Evolutionary conservation across 1,140 invertebrate genomes (phyloP).

Genomic region (Notospermus geniculatus): DNA sequence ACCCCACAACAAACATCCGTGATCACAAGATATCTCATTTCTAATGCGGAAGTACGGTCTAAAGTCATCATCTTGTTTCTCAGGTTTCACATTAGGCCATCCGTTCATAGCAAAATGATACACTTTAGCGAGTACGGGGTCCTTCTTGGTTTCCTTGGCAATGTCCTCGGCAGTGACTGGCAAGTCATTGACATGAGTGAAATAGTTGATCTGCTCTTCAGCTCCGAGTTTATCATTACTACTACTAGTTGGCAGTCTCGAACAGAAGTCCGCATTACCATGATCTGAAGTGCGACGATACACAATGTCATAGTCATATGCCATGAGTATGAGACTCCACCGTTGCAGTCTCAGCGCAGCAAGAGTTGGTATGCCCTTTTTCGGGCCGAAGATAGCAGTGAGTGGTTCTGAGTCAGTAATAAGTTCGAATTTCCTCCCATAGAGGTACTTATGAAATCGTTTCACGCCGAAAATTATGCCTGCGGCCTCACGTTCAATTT

Average conservation of each 20-base stretch:
- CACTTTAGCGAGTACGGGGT: constrained; percentile 13
- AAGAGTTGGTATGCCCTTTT: constrained; percentile 40
- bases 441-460: constrained; percentile 54
- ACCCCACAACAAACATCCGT: too few relatives aligned
- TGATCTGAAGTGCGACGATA: constrained; percentile 22
- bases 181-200: constrained; percentile 14
- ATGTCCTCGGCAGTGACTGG: constrained; percentile 14
- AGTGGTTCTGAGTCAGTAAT: constrained; percentile 50
- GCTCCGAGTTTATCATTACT: neutral
- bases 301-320: constrained; percentile 31
- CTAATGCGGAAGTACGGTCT: too few relatives aligned
- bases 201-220: constrained; percentile 7
- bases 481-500: constrained; percentile 57
- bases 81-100: constrained; percentile 9
- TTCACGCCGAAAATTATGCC: constrained; percentile 47
- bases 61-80: neutral
- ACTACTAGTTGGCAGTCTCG: constrained; percentile 14
- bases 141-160: constrained; percentile 10
- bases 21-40: too few relatives aligned
- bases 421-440: constrained; percentile 38
- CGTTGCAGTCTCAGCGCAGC: constrained; percentile 35
- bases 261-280: constrained; percentile 16
- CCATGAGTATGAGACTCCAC: constrained; percentile 27
- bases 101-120: constrained; percentile 9
- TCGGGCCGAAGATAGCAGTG: constrained; percentile 44